These are phyloP conservation scores for Papilio machaon DNA, from an alignment of 1,140 invertebrate genomes.

Conservation along the genomic window DNA sequence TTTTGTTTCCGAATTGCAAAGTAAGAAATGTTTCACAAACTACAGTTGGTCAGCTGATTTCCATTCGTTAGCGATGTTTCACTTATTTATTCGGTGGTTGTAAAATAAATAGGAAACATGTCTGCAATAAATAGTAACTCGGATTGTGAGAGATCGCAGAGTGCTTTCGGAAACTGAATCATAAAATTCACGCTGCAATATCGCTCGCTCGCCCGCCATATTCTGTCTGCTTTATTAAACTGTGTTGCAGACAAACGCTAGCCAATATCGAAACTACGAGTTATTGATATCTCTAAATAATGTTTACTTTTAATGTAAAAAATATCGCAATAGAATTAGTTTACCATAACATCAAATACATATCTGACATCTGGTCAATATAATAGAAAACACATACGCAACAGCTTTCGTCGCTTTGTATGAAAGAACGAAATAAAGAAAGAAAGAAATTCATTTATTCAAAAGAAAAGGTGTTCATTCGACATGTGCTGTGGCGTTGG, in stretches of 20 bases:
- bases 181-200: conserved; percentile 4
- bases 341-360: no score
- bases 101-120: conserved; percentile 16
- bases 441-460: no score
- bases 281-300: neutral
- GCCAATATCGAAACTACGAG: neutral
- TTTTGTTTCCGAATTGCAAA: no score
- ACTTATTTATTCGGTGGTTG: neutral
- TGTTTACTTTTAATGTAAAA: neutral
- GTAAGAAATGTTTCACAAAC: neutral
- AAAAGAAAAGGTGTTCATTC: no score
- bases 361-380: no score
- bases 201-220: neutral
- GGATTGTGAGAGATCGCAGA: neutral
- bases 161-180: conserved; percentile 3
- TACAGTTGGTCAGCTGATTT: neutral
- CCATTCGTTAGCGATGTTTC: neutral
- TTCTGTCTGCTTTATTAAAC: neutral
- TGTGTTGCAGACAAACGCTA: conserved; percentile 8
- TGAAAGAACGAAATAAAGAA: no score
- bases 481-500: no score
- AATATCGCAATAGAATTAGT: neutral
- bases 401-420: no score
- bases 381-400: no score
- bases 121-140: conserved; percentile 1